Conservation (phyloP, 2,113 vertebrate species). For the Nesogale talazaci region DNA sequence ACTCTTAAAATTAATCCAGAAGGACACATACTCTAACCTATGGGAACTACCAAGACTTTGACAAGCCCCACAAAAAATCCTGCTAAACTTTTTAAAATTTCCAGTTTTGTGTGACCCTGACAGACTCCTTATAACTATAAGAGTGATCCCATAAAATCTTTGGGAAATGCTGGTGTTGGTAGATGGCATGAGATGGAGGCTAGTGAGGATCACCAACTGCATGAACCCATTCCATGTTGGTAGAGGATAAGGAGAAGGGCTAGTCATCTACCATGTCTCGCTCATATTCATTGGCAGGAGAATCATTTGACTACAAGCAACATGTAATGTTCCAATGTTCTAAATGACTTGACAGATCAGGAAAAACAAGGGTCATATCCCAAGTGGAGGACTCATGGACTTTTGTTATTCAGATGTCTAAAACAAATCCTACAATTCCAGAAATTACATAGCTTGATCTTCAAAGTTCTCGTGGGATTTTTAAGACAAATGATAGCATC, state of each 20-base stretch:
- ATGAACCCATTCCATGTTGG: neutral
- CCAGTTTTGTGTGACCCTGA: neutral
- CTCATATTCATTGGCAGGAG: neutral
- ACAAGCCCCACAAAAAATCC: neutral
- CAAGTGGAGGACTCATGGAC: neutral
- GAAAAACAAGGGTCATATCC: neutral
- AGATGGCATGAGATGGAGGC: fast-evolving
- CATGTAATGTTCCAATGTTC: neutral
- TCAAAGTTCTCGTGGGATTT: neutral
- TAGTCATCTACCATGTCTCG: neutral
- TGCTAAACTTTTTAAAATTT: neutral
- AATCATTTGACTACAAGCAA: neutral
- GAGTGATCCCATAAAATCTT: neutral
- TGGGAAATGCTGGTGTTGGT: neutral
- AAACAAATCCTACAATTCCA: neutral
- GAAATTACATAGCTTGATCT: neutral
- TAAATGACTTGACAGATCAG: neutral
- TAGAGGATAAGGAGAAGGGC: neutral
- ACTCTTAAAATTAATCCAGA: neutral
- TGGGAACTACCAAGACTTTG: neutral
- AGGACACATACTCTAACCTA: no score
- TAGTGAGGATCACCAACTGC: neutral
- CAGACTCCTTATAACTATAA: neutral
- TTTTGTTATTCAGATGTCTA: neutral
- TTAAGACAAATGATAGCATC: neutral